Conservation (phyloP, 2,797 vertebrate genomes). For the Hippocampus kuda region DNA sequence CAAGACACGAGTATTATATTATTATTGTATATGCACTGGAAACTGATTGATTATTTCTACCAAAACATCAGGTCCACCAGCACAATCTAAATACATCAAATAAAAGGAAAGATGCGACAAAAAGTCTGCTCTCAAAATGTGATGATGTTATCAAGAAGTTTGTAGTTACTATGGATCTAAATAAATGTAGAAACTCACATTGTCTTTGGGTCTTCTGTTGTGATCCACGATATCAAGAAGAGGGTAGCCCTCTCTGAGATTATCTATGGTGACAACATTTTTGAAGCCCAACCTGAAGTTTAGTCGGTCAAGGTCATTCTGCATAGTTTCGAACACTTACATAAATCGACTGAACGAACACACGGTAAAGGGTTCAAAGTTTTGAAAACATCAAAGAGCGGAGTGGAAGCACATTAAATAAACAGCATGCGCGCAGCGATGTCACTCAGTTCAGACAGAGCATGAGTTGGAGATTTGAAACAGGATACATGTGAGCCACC, state of each 20-base stretch:
- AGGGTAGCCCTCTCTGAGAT: conserved; percentile 79
- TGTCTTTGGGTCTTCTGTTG: conserved; percentile 77
- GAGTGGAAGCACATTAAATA: conserved; percentile 13
- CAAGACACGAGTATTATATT: too few species aligned
- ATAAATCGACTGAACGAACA: not conserved
- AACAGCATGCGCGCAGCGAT: conserved; percentile 20
- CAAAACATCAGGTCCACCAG: not conserved
- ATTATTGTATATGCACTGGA: too few species aligned
- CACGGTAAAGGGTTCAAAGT: conserved; percentile 30
- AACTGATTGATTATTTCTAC: not conserved
- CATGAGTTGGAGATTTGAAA: conserved; percentile 4
- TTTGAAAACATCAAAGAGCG: conserved; percentile 32
- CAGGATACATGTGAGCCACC: conserved; percentile 87
- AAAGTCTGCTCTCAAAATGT: not conserved
- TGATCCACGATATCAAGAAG: conserved; percentile 89
- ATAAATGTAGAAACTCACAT: conserved; percentile 32
- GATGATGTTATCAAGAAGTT: not conserved
- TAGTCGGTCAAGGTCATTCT: conserved; percentile 46
- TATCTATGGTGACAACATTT: conserved; percentile 80
- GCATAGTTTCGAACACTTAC: not conserved
- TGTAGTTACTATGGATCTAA: not conserved
- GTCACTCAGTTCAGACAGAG: conserved; percentile 13
- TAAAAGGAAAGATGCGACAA: not conserved
- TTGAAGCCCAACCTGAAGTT: conserved; percentile 80
- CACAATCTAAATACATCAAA: not conserved